Conservation (phyloP, 2,888 invertebrate species). For the Hymenopus coronatus region DNA sequence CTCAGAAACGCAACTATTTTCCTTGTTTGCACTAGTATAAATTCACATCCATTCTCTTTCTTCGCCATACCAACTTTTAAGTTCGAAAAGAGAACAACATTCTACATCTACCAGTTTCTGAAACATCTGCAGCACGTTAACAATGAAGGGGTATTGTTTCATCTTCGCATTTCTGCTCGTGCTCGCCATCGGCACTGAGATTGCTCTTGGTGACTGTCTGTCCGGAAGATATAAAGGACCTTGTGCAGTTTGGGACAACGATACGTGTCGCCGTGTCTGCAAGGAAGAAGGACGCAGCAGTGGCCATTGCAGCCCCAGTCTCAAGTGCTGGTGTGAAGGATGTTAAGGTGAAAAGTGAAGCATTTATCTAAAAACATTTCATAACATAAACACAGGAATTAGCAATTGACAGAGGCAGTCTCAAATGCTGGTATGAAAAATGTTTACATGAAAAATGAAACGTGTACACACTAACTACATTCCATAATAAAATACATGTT, state of each 20-base stretch:
- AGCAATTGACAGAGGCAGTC: too few relatives aligned
- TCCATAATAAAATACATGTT: not conserved
- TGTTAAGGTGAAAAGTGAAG: not conserved
- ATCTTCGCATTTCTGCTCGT: not conserved
- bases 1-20: not conserved
- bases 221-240: not conserved
- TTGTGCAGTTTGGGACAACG: conserved; percentile 1
- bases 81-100: not conserved
- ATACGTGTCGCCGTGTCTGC: not conserved
- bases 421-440: too few relatives aligned
- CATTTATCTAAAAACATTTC: not conserved
- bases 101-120: not conserved
- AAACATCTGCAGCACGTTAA: not conserved
- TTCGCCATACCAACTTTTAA: not conserved
- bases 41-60: not conserved
- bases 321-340: conserved; percentile 2
- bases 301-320: not conserved
- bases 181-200: not conserved
- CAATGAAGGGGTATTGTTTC: not conserved
- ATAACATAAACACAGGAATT: too few relatives aligned
- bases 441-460: too few relatives aligned
- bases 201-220: not conserved
- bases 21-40: not conserved
- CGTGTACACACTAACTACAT: not conserved
- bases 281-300: not conserved